A percentile compares a stretch with the other conserved stretches of the same genome.
These are phyloP conservation scores for Papilio polyxenes DNA, from an alignment of 1,140 invertebrate species.

Conservation along the genomic window DNA sequence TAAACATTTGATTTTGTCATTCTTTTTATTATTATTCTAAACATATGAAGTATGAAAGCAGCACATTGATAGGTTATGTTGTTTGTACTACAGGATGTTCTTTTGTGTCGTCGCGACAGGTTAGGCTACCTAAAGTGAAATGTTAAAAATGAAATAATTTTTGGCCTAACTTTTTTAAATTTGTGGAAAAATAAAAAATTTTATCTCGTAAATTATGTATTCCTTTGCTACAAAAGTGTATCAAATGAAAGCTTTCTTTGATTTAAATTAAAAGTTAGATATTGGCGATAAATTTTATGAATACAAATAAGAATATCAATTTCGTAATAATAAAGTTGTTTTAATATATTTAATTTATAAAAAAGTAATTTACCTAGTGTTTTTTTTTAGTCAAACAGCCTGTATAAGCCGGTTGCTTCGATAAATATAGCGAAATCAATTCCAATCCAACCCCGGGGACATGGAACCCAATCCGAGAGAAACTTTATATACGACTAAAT, in stretches of 20 bases:
- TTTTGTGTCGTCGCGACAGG: background rate
- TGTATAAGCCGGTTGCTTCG: background rate
- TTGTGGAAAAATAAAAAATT: background rate
- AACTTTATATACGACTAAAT: conserved; percentile 23
- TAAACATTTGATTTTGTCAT: conserved; percentile 25
- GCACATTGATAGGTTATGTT: background rate
- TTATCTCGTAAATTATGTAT: background rate
- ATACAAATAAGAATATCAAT: background rate
- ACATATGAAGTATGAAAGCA: background rate
- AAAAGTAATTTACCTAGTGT: background rate
- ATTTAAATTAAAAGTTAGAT: no score
- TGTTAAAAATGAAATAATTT: background rate
- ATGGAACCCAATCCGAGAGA: background rate
- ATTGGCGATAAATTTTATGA: no score
- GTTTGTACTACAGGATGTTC: background rate
- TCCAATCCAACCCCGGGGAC: background rate
- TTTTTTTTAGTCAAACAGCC: background rate
- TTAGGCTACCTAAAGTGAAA: background rate
- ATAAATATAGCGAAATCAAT: conserved; percentile 28
- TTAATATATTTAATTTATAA: background rate
- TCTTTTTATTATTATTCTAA: conserved; percentile 24
- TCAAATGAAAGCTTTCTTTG: no score
- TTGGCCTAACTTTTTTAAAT: background rate
- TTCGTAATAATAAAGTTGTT: background rate
- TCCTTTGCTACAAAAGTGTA: no score